Conservation (phyloP, 2,888 invertebrate genomes). For the Elysia crispata region DNA sequence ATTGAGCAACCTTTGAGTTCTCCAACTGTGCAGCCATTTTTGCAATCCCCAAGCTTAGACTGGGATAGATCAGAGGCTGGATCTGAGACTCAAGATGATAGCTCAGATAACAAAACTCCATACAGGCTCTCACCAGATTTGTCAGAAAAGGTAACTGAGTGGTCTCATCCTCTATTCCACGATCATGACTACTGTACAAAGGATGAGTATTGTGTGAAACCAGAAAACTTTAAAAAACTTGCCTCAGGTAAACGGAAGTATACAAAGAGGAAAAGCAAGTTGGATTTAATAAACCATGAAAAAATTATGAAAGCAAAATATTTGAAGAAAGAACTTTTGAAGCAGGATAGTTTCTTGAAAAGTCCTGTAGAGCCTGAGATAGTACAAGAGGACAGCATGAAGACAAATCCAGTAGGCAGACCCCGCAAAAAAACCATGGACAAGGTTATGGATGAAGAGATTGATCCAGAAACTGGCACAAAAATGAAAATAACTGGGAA, state of each 20-base stretch:
- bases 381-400: not conserved
- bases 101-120: slow-evolving; percentile 40
- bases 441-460: slow-evolving; percentile 49
- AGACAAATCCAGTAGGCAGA: slow-evolving; percentile 51
- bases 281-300: slow-evolving; percentile 43
- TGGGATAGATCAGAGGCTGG: slow-evolving; percentile 59
- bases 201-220: slow-evolving; percentile 35
- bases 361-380: not conserved
- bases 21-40: slow-evolving; percentile 48
- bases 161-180: slow-evolving; percentile 56
- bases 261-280: slow-evolving; percentile 48
- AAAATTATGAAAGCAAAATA: slow-evolving; percentile 52
- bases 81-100: slow-evolving; percentile 56
- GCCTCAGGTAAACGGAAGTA: slow-evolving; percentile 52
- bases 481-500: slow-evolving; percentile 76
- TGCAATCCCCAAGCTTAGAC: slow-evolving; percentile 56
- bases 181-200: slow-evolving; percentile 70
- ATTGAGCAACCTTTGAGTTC: slow-evolving; percentile 45
- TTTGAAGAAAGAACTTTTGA: slow-evolving; percentile 50
- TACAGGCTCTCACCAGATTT: slow-evolving; percentile 32
- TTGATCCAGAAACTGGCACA: slow-evolving; percentile 56
- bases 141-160: slow-evolving; percentile 36
- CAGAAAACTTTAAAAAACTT: not conserved
- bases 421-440: slow-evolving; percentile 47
- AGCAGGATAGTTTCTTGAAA: slow-evolving; percentile 42